phyloP scores from a whole-genome alignment of 1,140 invertebrate species.

The Tetranychus urticae region DNA sequence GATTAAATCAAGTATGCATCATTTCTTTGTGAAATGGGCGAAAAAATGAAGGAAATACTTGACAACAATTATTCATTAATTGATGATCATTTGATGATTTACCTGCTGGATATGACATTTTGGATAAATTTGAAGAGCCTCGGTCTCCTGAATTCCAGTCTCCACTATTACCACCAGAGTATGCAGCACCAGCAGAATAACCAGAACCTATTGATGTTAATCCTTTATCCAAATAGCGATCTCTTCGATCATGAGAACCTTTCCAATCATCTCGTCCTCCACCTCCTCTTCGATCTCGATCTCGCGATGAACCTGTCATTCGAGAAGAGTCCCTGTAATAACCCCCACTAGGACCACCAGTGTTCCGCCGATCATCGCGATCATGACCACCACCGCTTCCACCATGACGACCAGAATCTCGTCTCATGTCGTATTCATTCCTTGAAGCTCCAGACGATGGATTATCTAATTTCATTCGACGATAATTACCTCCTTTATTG shows the following conservation, averaged over 20 bases:
- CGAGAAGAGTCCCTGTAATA: neutral
- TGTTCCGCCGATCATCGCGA: conserved; percentile 1
- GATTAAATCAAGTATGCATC: too few relatives aligned
- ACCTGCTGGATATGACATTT: neutral
- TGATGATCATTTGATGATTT: neutral
- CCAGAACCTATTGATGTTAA: neutral
- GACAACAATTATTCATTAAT: too few relatives aligned
- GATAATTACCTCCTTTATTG: neutral
- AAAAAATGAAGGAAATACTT: neutral
- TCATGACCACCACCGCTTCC: neutral
- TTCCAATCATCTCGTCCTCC: conserved; percentile 4
- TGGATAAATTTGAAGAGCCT: neutral
- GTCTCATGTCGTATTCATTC: neutral
- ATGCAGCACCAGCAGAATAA: neutral
- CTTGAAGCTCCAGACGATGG: neutral
- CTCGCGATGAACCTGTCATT: neutral
- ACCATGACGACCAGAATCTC: neutral
- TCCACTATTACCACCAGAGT: neutral
- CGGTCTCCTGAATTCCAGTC: neutral
- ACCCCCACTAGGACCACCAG: neutral
- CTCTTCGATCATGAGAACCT: neutral
- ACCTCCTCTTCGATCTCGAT: neutral
- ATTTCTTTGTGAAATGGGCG: too few relatives aligned
- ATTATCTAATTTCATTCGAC: neutral
- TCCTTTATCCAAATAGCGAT: neutral